Base-by-base conservation (phyloP, 2,888 invertebrate genomes). In the Schrankia costaestrigalis region DNA sequence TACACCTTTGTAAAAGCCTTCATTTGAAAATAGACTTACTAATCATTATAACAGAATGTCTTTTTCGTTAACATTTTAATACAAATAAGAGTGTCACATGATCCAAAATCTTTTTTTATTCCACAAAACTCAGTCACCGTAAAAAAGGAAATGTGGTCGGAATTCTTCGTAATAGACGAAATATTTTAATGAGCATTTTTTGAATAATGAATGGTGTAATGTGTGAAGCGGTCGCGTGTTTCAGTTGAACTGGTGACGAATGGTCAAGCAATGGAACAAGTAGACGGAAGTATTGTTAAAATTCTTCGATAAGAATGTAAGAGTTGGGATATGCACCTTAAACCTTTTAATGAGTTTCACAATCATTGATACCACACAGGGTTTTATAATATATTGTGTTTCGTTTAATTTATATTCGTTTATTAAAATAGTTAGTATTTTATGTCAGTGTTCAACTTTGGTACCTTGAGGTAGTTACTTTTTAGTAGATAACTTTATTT, bases 131-230 rank as follows among this genome's bases (percentile, higher is more conserved):
- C 63, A 53, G 64, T 57, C 56, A 65, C 63, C 62, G 65, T 69
- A 69, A 74, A 76, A 71, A 75, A 46, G 40, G 52, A 63, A 63
- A 61, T 51, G 52, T 54, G 35, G 28, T 9, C 24, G 54, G 63
- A 77, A 80, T 79, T 72, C 65, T 56, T 63, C 56, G 76, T 80
- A 78, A 79, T 76, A 78, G 74, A 56, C 57, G 39, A 76, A 78
- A 72, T 66, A 84, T 84, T 84, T 85, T 85, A 84, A 85, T 76
- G 81, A 82, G 74, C 61, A 68, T 71, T 75, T 80, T 74, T 67
- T 40, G 48, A 64, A 66, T 62, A 62, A 56, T 47, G 56, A 61
- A 69, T 63, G 68, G 51, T n/a, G n/a, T 69, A 71, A 78, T 69
- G 74, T 75, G 77, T 70, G 66, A 71, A 67, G 63, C 56, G 46